Conservation (phyloP, 2,888 invertebrate species). For the Acleris sparsana region DNA sequence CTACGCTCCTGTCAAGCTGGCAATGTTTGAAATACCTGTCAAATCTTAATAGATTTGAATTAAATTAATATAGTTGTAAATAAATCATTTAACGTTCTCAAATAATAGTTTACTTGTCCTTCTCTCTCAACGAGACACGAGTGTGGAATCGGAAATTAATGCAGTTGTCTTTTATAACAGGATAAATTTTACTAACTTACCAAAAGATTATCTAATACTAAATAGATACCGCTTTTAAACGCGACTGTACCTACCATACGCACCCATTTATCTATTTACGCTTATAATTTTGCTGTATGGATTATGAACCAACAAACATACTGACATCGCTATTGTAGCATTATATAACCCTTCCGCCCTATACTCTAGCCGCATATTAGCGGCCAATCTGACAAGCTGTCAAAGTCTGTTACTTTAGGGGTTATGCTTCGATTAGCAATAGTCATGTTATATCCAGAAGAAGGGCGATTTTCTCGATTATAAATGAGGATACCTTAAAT, state of each 20-base stretch:
- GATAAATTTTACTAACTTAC: no score
- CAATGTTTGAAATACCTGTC: no score
- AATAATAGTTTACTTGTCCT: no score
- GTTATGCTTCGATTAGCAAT: constrained; percentile 2
- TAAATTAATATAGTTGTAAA: no score
- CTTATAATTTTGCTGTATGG: constrained; percentile 20
- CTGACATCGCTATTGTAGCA: constrained; percentile 17
- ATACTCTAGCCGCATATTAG: not conserved
- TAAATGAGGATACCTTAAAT: no score
- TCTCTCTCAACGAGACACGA: no score
- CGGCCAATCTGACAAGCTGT: constrained; percentile 9
- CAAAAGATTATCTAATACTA: not conserved
- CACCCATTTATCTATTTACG: constrained; percentile 41
- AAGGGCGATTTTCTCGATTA: no score
- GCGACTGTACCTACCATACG: constrained; percentile 43
- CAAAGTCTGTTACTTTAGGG: not conserved
- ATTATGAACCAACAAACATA: constrained; percentile 22
- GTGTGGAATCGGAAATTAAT: no score
- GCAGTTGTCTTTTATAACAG: no score
- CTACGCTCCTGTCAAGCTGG: no score
- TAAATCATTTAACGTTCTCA: no score
- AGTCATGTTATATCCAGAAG: not conserved
- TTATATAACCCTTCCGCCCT: constrained; percentile 13
- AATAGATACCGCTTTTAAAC: constrained; percentile 37
- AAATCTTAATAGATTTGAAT: no score